A percentile compares a stretch with the other conserved stretches of the same genome.
These are phyloP conservation scores for Erithacus rubecula DNA, from an alignment of 2,797 vertebrate species.

Conservation along the genomic window DNA sequence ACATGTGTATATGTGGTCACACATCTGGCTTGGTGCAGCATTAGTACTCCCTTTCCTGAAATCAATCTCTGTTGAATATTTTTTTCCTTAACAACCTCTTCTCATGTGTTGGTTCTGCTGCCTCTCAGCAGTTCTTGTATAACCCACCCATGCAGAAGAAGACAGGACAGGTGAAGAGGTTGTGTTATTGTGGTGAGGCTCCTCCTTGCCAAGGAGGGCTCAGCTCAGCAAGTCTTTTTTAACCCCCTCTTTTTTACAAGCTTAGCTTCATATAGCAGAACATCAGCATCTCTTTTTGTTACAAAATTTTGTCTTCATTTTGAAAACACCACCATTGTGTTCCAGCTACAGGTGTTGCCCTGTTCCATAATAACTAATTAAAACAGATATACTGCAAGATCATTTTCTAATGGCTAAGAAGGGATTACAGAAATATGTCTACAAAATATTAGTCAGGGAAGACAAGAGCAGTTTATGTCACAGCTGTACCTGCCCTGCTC, in stretches of 20 bases:
- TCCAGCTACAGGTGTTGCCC: neutral
- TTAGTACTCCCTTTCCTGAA: conserved; percentile 40
- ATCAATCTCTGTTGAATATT: conserved; percentile 1
- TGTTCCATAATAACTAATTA: neutral
- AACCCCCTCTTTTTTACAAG: neutral
- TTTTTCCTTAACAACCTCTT: neutral
- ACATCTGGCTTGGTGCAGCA: conserved; percentile 17
- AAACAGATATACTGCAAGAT: neutral
- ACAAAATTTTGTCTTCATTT: neutral
- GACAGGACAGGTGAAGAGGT: neutral
- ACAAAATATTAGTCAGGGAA: neutral
- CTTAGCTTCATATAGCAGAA: neutral
- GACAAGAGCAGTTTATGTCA: neutral
- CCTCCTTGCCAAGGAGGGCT: neutral
- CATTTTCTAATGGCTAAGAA: neutral
- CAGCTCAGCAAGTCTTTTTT: neutral
- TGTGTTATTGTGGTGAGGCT: neutral
- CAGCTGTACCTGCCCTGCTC: neutral
- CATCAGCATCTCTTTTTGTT: neutral
- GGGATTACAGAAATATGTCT: neutral
- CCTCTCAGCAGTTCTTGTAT: neutral
- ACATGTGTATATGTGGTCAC: neutral
- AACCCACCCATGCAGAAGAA: neutral
- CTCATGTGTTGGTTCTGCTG: neutral
- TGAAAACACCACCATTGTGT: neutral